Conservation (phyloP, 2,888 invertebrate species). For the Cenopis cana region DNA sequence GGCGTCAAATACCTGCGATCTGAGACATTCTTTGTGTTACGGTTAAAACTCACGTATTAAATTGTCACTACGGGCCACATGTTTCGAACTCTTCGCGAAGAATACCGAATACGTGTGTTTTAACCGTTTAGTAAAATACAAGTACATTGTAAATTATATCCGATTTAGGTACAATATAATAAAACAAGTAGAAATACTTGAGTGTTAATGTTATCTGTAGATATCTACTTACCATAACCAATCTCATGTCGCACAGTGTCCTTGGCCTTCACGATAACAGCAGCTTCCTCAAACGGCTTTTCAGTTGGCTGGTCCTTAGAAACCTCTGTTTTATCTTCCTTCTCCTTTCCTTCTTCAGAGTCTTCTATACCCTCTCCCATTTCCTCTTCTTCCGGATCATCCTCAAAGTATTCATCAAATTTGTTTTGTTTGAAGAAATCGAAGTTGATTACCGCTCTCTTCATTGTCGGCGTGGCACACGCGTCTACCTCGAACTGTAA, state of each 20-base stretch:
- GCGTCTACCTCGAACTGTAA: slow-evolving; percentile 75
- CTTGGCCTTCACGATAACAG: slow-evolving; percentile 69
- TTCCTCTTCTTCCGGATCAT: slow-evolving; percentile 52
- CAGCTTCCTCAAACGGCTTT: slow-evolving; percentile 61
- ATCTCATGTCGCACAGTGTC: slow-evolving; percentile 78
- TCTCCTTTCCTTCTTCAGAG: slow-evolving; percentile 43
- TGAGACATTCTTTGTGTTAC: too few species aligned
- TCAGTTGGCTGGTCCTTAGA: slow-evolving; percentile 32
- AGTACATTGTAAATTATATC: slow-evolving; percentile 21
- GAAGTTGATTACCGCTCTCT: slow-evolving; percentile 75
- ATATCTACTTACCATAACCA: slow-evolving; percentile 72
- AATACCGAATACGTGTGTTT: too few species aligned
- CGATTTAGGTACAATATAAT: not conserved
- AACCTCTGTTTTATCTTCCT: slow-evolving; percentile 48
- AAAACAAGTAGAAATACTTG: slow-evolving; percentile 7
- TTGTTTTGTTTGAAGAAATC: slow-evolving; percentile 75
- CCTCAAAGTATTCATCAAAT: slow-evolving; percentile 68
- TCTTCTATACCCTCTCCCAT: slow-evolving; percentile 46
- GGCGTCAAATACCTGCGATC: too few species aligned
- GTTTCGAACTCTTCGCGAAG: too few species aligned
- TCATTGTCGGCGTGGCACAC: slow-evolving; percentile 78
- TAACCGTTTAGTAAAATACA: too few species aligned
- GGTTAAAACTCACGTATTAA: too few species aligned
- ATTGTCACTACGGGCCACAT: too few species aligned
- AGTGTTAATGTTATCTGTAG: not conserved